Conservation (phyloP, 1,140 invertebrate species). For the Antheraea pernyi region DNA sequence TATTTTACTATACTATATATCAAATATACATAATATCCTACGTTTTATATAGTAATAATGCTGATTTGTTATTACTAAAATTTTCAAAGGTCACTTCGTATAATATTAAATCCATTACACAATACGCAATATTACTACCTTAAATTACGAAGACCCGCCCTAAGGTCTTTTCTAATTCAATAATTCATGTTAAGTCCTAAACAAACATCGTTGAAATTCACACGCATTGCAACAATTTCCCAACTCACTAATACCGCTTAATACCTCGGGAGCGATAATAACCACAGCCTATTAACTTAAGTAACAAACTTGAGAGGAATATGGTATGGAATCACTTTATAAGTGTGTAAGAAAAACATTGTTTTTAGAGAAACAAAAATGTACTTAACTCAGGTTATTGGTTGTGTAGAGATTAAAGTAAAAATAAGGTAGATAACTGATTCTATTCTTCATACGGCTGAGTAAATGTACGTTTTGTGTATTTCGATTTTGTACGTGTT, state of each 20-base stretch:
- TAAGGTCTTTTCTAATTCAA: constrained; percentile 6
- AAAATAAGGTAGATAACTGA: too few species aligned
- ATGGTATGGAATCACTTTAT: background rate
- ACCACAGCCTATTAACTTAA: constrained; percentile 14
- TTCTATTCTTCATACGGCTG: too few species aligned
- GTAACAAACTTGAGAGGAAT: constrained; percentile 4
- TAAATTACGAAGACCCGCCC: background rate
- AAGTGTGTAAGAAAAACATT: background rate
- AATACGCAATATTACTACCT: background rate
- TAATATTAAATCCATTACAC: background rate
- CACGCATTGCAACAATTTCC: constrained; percentile 13
- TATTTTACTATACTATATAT: too few species aligned
- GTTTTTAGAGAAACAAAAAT: background rate
- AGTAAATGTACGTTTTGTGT: too few species aligned
- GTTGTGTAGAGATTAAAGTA: background rate
- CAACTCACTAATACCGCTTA: constrained; percentile 15
- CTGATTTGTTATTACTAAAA: too few species aligned
- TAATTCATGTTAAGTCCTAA: constrained; percentile 14
- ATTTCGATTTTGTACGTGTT: too few species aligned
- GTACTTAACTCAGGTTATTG: background rate
- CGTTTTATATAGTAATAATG: too few species aligned
- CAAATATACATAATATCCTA: too few species aligned
- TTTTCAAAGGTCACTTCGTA: background rate
- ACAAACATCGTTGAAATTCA: constrained; percentile 13
- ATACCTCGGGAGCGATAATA: constrained; percentile 11